These are phyloP conservation scores for Falco biarmicus DNA, from an alignment of 2,797 vertebrate genomes.

Conservation along the genomic window DNA sequence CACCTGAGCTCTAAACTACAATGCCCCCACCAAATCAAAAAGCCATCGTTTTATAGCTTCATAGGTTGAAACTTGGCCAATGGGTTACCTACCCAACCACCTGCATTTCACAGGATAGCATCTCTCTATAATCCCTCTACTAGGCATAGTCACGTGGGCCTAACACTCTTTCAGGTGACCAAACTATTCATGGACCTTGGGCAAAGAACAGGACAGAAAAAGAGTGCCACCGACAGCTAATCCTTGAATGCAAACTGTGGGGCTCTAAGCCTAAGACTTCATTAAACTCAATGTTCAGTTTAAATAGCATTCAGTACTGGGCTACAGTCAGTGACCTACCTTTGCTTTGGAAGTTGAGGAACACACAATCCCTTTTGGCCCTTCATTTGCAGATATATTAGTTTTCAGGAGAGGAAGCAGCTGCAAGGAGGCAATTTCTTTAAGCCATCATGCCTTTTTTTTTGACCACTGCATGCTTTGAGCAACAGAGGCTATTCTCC, in stretches of 20 bases:
- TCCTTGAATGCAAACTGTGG: neutral
- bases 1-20: neutral
- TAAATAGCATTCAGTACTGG: neutral
- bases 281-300: neutral
- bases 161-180: neutral
- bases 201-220: neutral
- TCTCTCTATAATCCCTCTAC: neutral
- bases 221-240: neutral
- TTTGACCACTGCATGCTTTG: neutral
- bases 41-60: fast-evolving
- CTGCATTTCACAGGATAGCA: too few species aligned
- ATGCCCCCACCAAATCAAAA: neutral
- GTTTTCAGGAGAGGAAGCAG: neutral
- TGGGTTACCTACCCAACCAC: neutral
- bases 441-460: neutral
- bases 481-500: neutral
- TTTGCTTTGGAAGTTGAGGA: neutral
- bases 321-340: neutral
- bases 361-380: neutral
- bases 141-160: neutral
- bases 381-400: neutral
- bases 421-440: neutral
- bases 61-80: neutral
- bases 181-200: fast-evolving
- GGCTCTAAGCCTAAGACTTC: neutral